phyloP scores from a whole-genome alignment of 2,113 vertebrate species.

The Tricholaema leucomelas region DNA sequence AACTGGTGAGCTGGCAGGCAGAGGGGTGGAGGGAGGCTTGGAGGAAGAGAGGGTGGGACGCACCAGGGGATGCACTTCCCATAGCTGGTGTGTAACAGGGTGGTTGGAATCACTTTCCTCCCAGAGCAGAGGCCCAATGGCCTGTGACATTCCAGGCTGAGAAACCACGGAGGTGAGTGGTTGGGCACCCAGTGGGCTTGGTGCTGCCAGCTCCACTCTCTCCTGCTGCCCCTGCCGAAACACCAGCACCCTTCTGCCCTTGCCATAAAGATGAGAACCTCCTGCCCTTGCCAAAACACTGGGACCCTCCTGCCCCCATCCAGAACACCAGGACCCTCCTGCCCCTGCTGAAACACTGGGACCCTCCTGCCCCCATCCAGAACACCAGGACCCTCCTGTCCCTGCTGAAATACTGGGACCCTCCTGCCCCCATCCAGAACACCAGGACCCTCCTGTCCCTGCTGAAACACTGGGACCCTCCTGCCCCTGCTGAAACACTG shows the following conservation, averaged over 20 bases:
- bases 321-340: no score
- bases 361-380: no score
- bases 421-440: not conserved
- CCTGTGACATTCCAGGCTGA: not conserved
- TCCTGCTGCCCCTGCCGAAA: not conserved
- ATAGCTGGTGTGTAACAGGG: not conserved
- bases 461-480: fast-evolving
- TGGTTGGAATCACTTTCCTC: not conserved
- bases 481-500: not conserved
- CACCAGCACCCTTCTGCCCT: no score
- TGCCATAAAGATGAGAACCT: no score
- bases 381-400: not conserved
- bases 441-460: not conserved
- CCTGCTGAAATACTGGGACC: fast-evolving
- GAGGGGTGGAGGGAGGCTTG: fast-evolving
- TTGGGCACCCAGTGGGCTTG: fast-evolving
- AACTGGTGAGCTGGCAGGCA: not conserved
- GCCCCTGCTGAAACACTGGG: no score
- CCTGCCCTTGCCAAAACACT: no score
- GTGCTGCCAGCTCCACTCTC: fast-evolving
- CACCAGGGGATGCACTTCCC: fast-evolving
- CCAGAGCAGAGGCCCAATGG: not conserved
- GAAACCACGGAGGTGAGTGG: fast-evolving
- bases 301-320: no score
- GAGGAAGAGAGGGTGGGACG: fast-evolving